Base-by-base conservation (phyloP, 2,113 vertebrate genomes). In the Lonchura striata region DNA sequence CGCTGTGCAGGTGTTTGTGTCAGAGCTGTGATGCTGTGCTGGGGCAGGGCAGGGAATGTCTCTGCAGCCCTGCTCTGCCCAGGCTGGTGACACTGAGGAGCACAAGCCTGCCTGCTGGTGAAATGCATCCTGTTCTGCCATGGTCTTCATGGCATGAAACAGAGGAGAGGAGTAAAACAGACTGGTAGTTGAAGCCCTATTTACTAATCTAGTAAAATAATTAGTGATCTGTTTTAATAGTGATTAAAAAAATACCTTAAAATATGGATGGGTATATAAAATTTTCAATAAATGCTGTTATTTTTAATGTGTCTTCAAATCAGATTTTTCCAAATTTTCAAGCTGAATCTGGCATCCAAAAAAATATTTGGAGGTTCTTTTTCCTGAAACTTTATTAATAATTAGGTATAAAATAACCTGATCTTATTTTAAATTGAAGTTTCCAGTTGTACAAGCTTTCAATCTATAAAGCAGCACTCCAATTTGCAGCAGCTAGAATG, bases 61-160 rank as follows among this genome's bases (percentile, higher is more conserved):
- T 21, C 7, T 30, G 33, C 60, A 28, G 60, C 21, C n/a, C 39
- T 28, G 22, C 33, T 33, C 52, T 41, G n/a, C 46, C 20, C 68
- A 9, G 44, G 5, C 28, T 27, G 28, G 15, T 11, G 65, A 14
- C 35, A 7, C 37, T 6, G 25, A 57, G 65, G 21, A 59, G 33
- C n/a, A 15, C 19, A 10, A 39, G 14, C 20, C 30, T 35, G 35
- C 47, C 39, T 42, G 14, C 9, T 10, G 6, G 1, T 0, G 4
- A 47, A 59, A 28, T 10, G 1, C 0, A 0, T 46, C 64, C 33
- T 1, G 1, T 54, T 82, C 44, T 59, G 44, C 9, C 5, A 27
- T 5, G 14, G 8, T 74, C 72, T 70, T 50, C 31, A 0, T 9
- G 9, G 14, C 3, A 6, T 19, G 19, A n/a, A 84, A 41, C 9